Conservation (phyloP, 2,888 invertebrate species). For the Trichogramma dendrolimi region DNA sequence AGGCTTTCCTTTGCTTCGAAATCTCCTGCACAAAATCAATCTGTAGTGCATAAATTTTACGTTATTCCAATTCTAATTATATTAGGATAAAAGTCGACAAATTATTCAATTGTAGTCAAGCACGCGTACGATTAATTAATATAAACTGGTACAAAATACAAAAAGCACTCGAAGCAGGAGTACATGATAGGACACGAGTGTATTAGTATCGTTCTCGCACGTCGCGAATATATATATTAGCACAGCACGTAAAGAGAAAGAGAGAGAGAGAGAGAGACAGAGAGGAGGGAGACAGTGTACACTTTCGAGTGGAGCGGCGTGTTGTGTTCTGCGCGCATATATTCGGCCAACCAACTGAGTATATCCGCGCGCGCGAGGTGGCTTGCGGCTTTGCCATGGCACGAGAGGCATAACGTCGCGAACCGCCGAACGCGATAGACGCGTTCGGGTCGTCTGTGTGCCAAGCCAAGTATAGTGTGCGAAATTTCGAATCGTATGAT, state of each 20-base stretch:
- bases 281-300: constrained; percentile 5
- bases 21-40: not conserved
- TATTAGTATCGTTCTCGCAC: not conserved
- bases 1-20: no score
- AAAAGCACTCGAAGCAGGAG: no score
- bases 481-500: not conserved
- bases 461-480: not conserved
- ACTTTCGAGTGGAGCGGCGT: constrained; percentile 31
- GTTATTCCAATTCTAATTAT: not conserved
- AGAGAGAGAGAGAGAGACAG: constrained; percentile 6
- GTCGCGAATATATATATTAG: not conserved
- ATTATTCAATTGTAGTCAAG: no score
- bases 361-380: constrained; percentile 44
- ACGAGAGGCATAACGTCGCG: constrained; percentile 48
- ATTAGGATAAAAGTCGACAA: no score
- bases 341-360: constrained; percentile 41
- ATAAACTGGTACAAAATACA: constrained; percentile 5
- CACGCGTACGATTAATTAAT: not conserved
- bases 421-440: constrained; percentile 50
- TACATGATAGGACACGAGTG: no score
- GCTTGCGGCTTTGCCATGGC: constrained; percentile 30
- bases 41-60: not conserved
- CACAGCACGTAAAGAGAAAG: constrained; percentile 9
- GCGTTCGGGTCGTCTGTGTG: constrained; percentile 21
- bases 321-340: constrained; percentile 22